Evolutionary conservation across 2,113 vertebrate genomes (phyloP).

Genomic region (Melozone crissalis): DNA sequence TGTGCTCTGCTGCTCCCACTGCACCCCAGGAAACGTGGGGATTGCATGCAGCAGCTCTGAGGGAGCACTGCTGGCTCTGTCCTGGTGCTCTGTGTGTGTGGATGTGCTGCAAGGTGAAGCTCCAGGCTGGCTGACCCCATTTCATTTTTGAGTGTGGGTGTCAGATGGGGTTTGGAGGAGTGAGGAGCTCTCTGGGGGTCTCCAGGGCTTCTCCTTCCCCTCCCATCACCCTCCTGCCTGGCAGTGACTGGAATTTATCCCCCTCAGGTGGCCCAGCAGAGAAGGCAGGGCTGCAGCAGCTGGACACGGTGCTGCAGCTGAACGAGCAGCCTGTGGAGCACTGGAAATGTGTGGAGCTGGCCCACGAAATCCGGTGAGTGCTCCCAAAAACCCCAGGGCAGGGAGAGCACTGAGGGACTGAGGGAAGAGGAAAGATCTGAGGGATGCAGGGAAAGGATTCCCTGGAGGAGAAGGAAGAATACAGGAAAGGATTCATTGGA

Average conservation of each 20-base stretch:
- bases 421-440: not conserved
- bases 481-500: too few relatives aligned
- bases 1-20: not conserved
- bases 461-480: too few relatives aligned
- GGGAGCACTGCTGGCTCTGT: not conserved
- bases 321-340: slow-evolving; percentile 92
- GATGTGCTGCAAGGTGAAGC: not conserved
- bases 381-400: not conserved
- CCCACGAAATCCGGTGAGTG: slow-evolving; percentile 88
- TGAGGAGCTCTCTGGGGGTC: not conserved
- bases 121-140: not conserved
- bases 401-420: not conserved
- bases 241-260: not conserved
- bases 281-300: slow-evolving; percentile 88
- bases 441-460: not conserved
- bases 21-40: not conserved
- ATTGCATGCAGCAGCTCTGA: not conserved
- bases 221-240: not conserved
- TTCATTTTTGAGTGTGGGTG: not conserved
- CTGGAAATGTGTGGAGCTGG: slow-evolving; percentile 95
- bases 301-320: slow-evolving; percentile 90
- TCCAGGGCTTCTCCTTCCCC: not conserved
- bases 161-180: not conserved
- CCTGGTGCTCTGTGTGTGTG: not conserved
- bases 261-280: slow-evolving; percentile 89